A percentile compares a stretch with the other conserved stretches of the same genome.
Evolutionary conservation across 2,113 vertebrate species (phyloP).

Genomic region (Cisticola juncidis): DNA sequence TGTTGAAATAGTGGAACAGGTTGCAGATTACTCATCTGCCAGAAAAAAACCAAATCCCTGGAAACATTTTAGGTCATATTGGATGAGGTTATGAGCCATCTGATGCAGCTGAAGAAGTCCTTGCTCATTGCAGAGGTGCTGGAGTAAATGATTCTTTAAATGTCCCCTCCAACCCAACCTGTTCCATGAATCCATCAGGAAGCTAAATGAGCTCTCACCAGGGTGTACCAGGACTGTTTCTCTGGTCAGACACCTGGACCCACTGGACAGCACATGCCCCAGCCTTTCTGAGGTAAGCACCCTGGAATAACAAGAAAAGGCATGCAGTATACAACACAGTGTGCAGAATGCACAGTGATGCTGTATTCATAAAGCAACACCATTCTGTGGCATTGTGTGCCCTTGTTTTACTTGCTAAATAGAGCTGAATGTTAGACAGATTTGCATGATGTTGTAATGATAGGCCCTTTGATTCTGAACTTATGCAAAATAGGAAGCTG

Average conservation of each 20-base stretch:
- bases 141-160: neutral
- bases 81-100: neutral
- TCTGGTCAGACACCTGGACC: neutral
- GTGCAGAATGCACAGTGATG: rapidly evolving
- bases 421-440: neutral
- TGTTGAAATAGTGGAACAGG: neutral
- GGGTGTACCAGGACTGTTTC: neutral
- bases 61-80: neutral
- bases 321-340: neutral
- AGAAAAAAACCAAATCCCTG: neutral
- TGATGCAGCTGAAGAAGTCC: neutral
- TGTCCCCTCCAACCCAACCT: neutral
- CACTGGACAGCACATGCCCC: rapidly evolving
- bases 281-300: neutral
- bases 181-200: neutral
- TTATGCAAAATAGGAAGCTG: neutral
- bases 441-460: neutral
- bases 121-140: neutral
- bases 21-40: neutral
- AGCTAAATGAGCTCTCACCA: neutral
- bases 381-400: neutral
- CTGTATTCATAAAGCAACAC: neutral
- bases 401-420: neutral
- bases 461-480: neutral
- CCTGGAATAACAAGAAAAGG: neutral